Percentiles rank a stretch among this genome's conserved stretches.
phyloP scores from a whole-genome alignment of 2,797 vertebrate species.

The Nannoperca obscura region DNA sequence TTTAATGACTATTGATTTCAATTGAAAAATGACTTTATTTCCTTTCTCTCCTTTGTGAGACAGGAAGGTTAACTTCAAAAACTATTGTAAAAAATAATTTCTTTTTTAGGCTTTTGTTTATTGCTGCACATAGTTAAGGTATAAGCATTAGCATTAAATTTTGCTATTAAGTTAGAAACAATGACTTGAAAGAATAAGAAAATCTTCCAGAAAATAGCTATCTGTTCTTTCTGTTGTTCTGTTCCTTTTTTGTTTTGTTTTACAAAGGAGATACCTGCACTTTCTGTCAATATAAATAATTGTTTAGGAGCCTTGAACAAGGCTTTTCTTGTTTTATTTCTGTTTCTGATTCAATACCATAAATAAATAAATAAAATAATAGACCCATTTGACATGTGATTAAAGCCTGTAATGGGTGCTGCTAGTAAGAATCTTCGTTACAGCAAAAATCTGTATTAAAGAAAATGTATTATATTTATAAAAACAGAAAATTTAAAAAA shows the following conservation, averaged over 20 bases:
- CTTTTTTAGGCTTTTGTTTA: neutral
- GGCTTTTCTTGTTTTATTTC: neutral
- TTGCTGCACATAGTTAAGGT: neutral
- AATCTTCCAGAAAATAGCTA: neutral
- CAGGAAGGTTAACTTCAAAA: slow-evolving; percentile 7
- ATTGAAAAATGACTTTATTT: slow-evolving; percentile 4
- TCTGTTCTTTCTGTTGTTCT: neutral
- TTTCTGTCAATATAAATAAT: neutral
- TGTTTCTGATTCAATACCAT: neutral
- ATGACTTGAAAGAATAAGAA: neutral
- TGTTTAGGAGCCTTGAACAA: neutral
- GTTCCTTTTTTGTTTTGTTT: neutral
- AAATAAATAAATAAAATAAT: neutral
- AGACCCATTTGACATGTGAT: neutral
- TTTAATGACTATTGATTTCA: neutral
- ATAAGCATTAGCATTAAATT: too few relatives aligned
- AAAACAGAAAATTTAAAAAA: neutral
- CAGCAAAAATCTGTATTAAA: neutral
- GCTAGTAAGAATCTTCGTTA: neutral
- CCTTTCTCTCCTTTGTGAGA: neutral
- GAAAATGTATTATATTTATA: neutral
- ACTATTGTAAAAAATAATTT: slow-evolving; percentile 4
- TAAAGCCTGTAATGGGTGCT: neutral
- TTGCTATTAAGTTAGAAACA: too few relatives aligned
- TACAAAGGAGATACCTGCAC: neutral